Percentiles rank a stretch among this genome's conserved stretches.
phyloP scores from a whole-genome alignment of 2,888 invertebrate genomes.

The Eilema sororculum region DNA sequence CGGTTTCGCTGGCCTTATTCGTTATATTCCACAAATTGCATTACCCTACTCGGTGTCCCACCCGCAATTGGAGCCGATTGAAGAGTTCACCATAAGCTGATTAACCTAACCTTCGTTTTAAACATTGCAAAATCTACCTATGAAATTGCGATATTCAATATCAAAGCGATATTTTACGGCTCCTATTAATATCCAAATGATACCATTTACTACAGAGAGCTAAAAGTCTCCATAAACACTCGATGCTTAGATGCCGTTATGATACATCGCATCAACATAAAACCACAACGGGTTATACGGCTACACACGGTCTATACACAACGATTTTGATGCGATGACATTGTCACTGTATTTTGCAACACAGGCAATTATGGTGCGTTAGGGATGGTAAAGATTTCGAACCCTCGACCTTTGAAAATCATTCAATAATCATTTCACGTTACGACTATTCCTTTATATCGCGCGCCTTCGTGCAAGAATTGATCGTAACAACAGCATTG shows the following conservation, averaged over 20 bases:
- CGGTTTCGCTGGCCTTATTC: too few relatives aligned
- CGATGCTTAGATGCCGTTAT: conserved; percentile 38
- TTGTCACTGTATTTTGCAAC: conserved; percentile 55
- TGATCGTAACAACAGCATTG: conserved; percentile 56
- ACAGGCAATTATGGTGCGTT: conserved; percentile 53
- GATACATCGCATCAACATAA: conserved; percentile 54
- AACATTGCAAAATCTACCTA: not conserved
- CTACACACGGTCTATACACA: conserved; percentile 28
- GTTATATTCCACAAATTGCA: too few relatives aligned
- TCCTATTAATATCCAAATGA: conserved; percentile 50
- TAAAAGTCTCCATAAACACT: conserved; percentile 42
- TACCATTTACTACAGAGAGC: conserved; percentile 33
- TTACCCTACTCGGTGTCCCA: too few relatives aligned
- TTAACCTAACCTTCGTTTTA: not conserved
- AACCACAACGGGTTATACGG: conserved; percentile 41
- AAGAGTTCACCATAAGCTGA: not conserved
- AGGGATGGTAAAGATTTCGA: conserved; percentile 42
- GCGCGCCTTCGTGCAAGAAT: conserved; percentile 47
- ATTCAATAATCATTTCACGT: conserved; percentile 74
- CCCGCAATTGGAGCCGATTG: not conserved
- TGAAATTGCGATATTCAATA: conserved; percentile 29
- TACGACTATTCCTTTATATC: conserved; percentile 60
- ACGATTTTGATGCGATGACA: conserved; percentile 51
- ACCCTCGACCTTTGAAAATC: conserved; percentile 67
- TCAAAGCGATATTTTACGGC: conserved; percentile 39